Base-by-base conservation (phyloP, 2,888 invertebrate species). In the Acanthococcus lagerstroemiae region DNA sequence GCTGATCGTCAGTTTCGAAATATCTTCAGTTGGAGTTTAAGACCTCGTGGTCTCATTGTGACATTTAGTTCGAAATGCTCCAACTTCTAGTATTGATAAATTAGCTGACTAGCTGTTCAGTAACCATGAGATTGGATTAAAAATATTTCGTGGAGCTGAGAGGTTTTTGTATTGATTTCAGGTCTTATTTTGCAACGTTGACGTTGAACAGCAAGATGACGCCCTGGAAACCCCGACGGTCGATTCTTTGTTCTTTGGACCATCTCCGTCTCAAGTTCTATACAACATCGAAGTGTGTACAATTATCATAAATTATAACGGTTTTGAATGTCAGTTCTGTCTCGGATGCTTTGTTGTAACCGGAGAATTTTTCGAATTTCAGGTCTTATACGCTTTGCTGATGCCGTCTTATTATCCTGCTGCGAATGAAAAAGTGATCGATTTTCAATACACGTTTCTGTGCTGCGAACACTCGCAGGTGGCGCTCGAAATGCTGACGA, bases 361-460 rank as follows among this genome's bases (percentile, higher is more conserved):
- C 58, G 45, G 19, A 48, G 26, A 46, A 37, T 26, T 9, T 44
- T 68, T 50, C 67, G 67, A 66, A 68, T 76, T 78, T 19, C 73
- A 85, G 84, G 85, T 95, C 56, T 79, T 94, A 68, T 93, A 95
- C 77, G 87, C 92, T 69, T 81, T 95, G 76, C 80, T 96, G 69
- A 90, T 96, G 87, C 96, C 96, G 15, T 91, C 94, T 6, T 78
- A 85, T 7, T 90, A 90, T 72, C 86, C 89, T 1, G 80, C 86
- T 71, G 83, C 90, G 7, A 61, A 48, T 1, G 89, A 89, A 50
- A 84, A 78, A 72, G 82, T 85, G 4, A 83, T 83, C 74, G 83
- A 85, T 72, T 85, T 87, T 75, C 84, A 85, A 75, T 82, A 80
- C 72, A 83, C 82, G 74, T 85, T 86, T 74, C 81, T 87, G 71